A percentile compares a stretch with the other conserved stretches of the same genome.
These are phyloP conservation scores for Nemoura dubitans DNA, from an alignment of 2,888 invertebrate genomes.

Conservation along the genomic window DNA sequence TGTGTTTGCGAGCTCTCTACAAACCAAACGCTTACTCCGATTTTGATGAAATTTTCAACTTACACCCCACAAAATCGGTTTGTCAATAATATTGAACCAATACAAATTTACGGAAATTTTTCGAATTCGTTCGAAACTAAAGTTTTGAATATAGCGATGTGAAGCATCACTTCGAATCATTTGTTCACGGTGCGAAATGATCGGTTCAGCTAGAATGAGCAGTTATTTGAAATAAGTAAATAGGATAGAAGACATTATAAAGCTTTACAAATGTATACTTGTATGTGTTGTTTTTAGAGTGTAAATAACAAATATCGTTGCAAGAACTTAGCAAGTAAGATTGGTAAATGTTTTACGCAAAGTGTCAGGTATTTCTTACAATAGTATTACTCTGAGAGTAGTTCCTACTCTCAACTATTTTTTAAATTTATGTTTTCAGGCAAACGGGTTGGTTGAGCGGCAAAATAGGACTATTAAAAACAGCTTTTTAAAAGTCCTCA, in stretches of 20 bases:
- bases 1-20: slow-evolving; percentile 12
- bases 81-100: slow-evolving; percentile 2
- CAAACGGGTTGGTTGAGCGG: slow-evolving; percentile 5
- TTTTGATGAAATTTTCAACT: not conserved
- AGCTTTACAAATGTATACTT: too few species aligned
- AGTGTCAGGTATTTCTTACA: not conserved
- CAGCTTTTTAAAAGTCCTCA: slow-evolving; percentile 39
- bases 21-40: not conserved
- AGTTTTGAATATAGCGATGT: not conserved
- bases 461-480: slow-evolving; percentile 7
- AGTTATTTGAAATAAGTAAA: too few species aligned
- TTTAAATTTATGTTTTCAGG: slow-evolving; percentile 7
- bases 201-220: not conserved
- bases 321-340: not conserved
- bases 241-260: too few species aligned
- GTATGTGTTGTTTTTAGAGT: slow-evolving; percentile 12
- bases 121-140: not conserved
- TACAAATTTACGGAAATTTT: not conserved
- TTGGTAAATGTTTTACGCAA: not conserved
- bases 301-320: slow-evolving; percentile 3
- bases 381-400: too few species aligned
- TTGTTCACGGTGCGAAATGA: not conserved
- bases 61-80: slow-evolving; percentile 2
- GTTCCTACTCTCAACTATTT: not conserved
- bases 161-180: not conserved